phyloP scores from a whole-genome alignment of 2,888 invertebrate species.

The Thera britannica region DNA sequence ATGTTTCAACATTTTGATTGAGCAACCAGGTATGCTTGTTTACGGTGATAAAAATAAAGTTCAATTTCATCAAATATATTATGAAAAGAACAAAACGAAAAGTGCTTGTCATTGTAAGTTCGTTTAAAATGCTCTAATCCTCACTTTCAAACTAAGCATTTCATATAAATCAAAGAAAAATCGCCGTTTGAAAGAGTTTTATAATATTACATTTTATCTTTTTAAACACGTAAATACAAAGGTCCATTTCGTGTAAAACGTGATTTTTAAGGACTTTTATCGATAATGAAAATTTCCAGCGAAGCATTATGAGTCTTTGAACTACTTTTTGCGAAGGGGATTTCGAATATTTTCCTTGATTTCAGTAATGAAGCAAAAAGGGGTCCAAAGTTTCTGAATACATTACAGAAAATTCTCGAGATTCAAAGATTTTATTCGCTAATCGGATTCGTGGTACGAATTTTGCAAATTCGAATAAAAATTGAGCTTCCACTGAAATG shows the following conservation, averaged over 20 bases:
- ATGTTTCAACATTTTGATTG: too few species aligned
- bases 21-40: too few species aligned
- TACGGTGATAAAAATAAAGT: too few species aligned
- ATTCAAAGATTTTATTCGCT: conserved; percentile 63
- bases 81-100: too few species aligned
- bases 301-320: conserved; percentile 2
- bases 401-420: conserved; percentile 57
- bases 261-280: neutral
- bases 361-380: conserved; percentile 30
- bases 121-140: too few species aligned
- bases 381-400: conserved; percentile 58
- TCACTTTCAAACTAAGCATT: neutral
- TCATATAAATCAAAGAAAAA: neutral
- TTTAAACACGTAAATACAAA: neutral
- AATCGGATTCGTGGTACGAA: conserved; percentile 65
- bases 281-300: conserved; percentile 2
- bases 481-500: conserved; percentile 59
- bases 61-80: too few species aligned
- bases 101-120: too few species aligned
- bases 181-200: neutral
- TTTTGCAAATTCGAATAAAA: conserved; percentile 61
- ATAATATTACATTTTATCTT: neutral
- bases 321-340: conserved; percentile 18
- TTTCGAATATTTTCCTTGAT: conserved; percentile 29
- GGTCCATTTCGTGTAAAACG: neutral